phyloP scores from a whole-genome alignment of 2,888 invertebrate species.

The Nephrotoma flavescens region DNA sequence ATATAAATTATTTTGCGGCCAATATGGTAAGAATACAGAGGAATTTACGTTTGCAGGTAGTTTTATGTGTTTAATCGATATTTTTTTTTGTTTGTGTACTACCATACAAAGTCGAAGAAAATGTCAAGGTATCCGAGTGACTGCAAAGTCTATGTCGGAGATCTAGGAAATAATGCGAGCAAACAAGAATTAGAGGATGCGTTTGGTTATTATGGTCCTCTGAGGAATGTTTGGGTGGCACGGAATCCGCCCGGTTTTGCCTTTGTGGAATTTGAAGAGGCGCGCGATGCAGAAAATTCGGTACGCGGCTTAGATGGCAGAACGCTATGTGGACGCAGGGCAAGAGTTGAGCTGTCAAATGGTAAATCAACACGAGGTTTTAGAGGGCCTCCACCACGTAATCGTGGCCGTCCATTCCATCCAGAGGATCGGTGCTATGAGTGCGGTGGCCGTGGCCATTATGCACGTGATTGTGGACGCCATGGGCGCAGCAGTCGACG shows the following conservation, averaged over 20 bases:
- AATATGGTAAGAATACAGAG: background rate
- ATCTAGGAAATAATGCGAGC: slow-evolving; percentile 79
- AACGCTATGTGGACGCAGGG: slow-evolving; percentile 76
- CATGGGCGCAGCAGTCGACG: slow-evolving; percentile 35
- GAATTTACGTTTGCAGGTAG: background rate
- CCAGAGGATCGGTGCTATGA: slow-evolving; percentile 90
- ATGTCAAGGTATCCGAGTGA: slow-evolving; percentile 72
- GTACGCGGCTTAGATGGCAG: slow-evolving; percentile 61
- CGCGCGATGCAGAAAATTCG: slow-evolving; percentile 79
- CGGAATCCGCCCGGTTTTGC: slow-evolving; percentile 85
- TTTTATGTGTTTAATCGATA: background rate
- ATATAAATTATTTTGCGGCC: background rate
- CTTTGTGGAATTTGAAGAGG: slow-evolving; percentile 87
- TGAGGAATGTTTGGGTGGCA: slow-evolving; percentile 96
- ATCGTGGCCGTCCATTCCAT: slow-evolving; percentile 50
- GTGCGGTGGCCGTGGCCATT: slow-evolving; percentile 87
- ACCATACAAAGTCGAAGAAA: slow-evolving; percentile 21
- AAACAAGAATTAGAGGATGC: slow-evolving; percentile 89
- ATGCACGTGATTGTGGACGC: slow-evolving; percentile 77
- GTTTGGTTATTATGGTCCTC: slow-evolving; percentile 81
- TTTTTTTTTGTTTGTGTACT: background rate
- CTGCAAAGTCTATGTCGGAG: slow-evolving; percentile 92
- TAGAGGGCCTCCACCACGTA: slow-evolving; percentile 13
- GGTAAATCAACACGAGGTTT: slow-evolving; percentile 47
- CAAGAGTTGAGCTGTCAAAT: slow-evolving; percentile 84